These are phyloP conservation scores for Heteromyza rotundicornis DNA, from an alignment of 2,888 invertebrate species.

Conservation along the genomic window DNA sequence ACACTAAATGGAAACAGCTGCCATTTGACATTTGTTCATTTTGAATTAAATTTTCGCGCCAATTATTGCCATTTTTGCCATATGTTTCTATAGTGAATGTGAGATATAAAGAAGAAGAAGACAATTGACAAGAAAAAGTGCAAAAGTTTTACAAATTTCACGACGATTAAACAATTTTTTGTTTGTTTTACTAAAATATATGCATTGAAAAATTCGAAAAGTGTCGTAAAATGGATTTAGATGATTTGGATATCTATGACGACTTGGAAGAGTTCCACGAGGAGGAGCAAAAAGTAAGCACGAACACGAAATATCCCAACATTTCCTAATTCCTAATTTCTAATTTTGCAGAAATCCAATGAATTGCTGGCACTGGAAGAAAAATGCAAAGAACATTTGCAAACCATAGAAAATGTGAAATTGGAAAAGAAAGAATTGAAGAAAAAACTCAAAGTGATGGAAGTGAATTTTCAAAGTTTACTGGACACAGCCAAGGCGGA, in stretches of 20 bases:
- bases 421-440: slow-evolving; percentile 42
- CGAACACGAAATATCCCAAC: too few relatives aligned
- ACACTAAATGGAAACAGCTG: too few relatives aligned
- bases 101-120: too few relatives aligned
- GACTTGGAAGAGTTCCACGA: slow-evolving; percentile 56
- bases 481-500: slow-evolving; percentile 55
- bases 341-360: slow-evolving; percentile 45
- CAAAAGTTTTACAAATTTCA: too few relatives aligned
- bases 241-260: slow-evolving; percentile 51
- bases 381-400: slow-evolving; percentile 40
- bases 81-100: too few relatives aligned
- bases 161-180: too few relatives aligned
- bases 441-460: slow-evolving; percentile 48
- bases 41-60: too few relatives aligned
- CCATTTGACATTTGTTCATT: too few relatives aligned
- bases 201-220: too few relatives aligned
- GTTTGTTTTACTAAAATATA: too few relatives aligned
- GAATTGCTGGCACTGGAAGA: slow-evolving; percentile 45
- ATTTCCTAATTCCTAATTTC: not conserved
- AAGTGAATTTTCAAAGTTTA: slow-evolving; percentile 53
- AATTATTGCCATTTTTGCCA: too few relatives aligned
- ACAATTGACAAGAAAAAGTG: too few relatives aligned
- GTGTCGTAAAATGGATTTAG: slow-evolving; percentile 35
- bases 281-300: slow-evolving; percentile 46
- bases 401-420: slow-evolving; percentile 40